These are phyloP conservation scores for Halcyon badia DNA, from an alignment of 2,797 vertebrate genomes.

Conservation along the genomic window DNA sequence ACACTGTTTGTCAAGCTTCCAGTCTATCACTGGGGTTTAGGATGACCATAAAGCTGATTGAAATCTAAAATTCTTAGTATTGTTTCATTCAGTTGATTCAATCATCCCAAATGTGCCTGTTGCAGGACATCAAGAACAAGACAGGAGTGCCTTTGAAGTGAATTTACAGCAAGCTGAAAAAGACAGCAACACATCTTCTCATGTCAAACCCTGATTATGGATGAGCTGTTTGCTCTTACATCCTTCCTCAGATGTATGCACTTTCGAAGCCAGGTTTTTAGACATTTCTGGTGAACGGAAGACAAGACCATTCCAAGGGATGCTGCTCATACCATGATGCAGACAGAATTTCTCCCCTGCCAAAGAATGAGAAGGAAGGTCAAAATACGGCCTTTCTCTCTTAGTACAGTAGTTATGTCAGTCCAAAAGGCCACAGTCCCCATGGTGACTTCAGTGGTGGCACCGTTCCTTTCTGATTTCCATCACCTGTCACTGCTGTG, in stretches of 20 bases:
- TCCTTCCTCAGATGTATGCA: neutral
- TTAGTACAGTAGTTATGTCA: neutral
- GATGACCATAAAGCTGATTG: neutral
- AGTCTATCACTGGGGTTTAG: neutral
- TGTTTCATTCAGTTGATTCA: neutral
- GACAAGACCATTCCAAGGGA: neutral
- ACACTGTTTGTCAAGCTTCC: neutral
- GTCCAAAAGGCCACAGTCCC: neutral
- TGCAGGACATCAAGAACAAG: neutral
- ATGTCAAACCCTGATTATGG: conserved; percentile 32
- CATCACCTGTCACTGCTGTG: neutral
- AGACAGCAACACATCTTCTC: neutral
- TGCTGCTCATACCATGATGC: neutral
- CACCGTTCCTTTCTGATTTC: neutral
- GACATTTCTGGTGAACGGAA: neutral
- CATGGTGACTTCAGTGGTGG: neutral
- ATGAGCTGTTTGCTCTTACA: conserved; percentile 24
- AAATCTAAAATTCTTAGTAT: neutral
- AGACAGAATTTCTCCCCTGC: neutral
- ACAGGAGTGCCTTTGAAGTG: neutral
- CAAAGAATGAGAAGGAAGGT: neutral
- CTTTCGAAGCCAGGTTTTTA: neutral
- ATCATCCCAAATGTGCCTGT: neutral
- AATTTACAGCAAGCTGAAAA: conserved; percentile 42
- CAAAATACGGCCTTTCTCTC: neutral